Conservation (phyloP, 2,113 vertebrate species). For the Pluvialis apricaria region DNA sequence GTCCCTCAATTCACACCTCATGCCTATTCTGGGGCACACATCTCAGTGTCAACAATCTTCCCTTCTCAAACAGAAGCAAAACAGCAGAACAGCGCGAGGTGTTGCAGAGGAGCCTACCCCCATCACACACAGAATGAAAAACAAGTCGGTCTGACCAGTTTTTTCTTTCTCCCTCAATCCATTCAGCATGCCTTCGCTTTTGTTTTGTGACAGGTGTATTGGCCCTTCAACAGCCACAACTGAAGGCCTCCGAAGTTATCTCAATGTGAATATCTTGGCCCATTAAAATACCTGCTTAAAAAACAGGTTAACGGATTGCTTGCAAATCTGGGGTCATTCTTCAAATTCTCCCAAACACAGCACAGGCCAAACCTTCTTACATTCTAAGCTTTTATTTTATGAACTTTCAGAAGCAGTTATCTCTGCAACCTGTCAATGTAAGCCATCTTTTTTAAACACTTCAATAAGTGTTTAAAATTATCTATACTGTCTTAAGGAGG, state of each 20-base stretch:
- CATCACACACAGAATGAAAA: background rate
- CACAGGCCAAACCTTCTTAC: background rate
- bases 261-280: background rate
- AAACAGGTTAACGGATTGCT: background rate
- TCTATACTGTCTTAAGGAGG: background rate
- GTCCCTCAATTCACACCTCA: background rate
- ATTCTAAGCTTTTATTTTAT: background rate
- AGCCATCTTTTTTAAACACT: background rate
- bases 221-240: background rate
- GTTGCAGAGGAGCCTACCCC: background rate
- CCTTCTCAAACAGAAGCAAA: background rate
- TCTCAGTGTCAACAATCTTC: background rate
- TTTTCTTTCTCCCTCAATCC: background rate
- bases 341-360: background rate
- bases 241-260: background rate
- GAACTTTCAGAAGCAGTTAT: background rate
- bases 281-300: background rate
- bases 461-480: background rate
- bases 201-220: background rate
- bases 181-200: background rate
- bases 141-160: background rate
- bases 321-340: background rate
- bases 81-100: fast-evolving
- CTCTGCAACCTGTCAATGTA: background rate
- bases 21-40: background rate